phyloP scores from a whole-genome alignment of 2,888 invertebrate species.

The Euzetes globulus region DNA sequence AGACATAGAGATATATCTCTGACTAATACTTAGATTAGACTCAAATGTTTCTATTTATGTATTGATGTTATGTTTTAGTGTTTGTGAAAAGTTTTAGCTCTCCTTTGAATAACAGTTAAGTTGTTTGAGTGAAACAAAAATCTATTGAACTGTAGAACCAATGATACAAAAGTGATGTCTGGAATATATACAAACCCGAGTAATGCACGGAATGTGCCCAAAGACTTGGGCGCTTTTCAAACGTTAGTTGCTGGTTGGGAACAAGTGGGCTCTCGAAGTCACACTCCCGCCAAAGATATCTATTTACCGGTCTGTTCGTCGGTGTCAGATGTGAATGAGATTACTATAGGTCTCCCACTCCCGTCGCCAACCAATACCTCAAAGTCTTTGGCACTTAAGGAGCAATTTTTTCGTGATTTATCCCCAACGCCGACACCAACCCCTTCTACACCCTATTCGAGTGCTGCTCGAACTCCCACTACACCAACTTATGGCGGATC shows the following conservation, averaged over 20 bases:
- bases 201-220: not conserved
- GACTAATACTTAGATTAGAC: not conserved
- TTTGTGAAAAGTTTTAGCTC: not conserved
- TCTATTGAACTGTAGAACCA: not conserved
- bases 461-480: slow-evolving; percentile 18
- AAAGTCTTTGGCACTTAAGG: slow-evolving; percentile 9
- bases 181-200: not conserved
- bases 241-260: slow-evolving; percentile 35
- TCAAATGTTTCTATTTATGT: not conserved
- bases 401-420: not conserved
- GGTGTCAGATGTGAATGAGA: not conserved
- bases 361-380: not conserved
- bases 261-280: slow-evolving; percentile 15
- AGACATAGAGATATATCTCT: not conserved
- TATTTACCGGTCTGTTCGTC: not conserved
- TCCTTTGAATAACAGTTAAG: not conserved
- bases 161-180: not conserved
- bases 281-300: not conserved
- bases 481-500: slow-evolving; percentile 50
- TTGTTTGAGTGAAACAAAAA: not conserved
- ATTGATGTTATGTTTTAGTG: not conserved
- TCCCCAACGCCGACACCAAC: slow-evolving; percentile 6
- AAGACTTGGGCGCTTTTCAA: slow-evolving; percentile 29
- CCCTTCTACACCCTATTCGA: not conserved
- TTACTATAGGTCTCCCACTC: not conserved